Evolutionary conservation across 1,140 invertebrate species (phyloP), one percentile per base, ranked within the genome.

Genomic region (Heliconius himera): DNA sequence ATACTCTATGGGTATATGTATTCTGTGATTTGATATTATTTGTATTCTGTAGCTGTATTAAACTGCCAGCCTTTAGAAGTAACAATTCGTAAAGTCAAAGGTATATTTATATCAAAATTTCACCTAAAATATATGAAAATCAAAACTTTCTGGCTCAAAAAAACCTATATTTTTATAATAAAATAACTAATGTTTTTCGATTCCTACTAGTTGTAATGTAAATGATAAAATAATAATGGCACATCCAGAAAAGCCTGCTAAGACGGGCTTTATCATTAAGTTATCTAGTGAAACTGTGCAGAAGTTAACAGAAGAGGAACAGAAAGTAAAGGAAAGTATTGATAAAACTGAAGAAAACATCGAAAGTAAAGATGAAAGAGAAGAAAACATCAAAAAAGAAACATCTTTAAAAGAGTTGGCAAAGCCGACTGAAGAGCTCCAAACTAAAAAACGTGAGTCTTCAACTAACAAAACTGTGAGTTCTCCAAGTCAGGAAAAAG

Each of bases 221-320:
- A 49, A 73, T 49, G 29, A 79, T 18, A 41, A 26, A 66, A 74
- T 73, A 54, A 83, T 41, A 77, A 89, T 88, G 89, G 80, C 87
- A 54, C 86, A 85, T 74, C 76, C 82, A 51, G 90, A 91, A 18
- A 92, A 89, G 83, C 81, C 70, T 56, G 60, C 85, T n/a, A 93
- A 89, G 78, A 81, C 88, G n/a, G 92, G 93, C n/a, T 94, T 94
- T 85, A 88, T 94, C 74, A 94, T 94, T 46, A 94, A 94, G 86
- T 80, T 94, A 60, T 90, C 91, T 1, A 88, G 84, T 73, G 93
- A 93, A 83, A 94, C 93, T 51, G 89, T 89, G 3, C 91, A 92
- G 83, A 94, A 94, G 86, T 84, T 94, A 72, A 76, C 89, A 1
- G 91, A 93, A 85, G 89, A 93, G 80, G 87, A 90, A 18, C 76